These are phyloP conservation scores for Fabriciana adippe DNA, from an alignment of 2,888 invertebrate genomes.

Conservation along the genomic window DNA sequence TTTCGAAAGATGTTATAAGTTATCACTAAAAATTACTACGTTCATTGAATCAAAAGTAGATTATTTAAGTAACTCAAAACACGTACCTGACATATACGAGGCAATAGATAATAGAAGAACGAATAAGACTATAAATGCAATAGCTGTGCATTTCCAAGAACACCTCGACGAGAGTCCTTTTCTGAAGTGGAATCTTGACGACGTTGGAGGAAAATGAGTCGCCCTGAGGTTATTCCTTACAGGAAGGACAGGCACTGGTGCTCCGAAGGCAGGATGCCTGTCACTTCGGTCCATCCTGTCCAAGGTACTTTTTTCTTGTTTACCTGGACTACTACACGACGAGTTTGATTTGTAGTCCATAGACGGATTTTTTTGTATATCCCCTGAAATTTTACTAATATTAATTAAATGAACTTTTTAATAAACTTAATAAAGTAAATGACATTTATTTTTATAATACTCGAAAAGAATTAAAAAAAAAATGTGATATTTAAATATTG, in stretches of 20 bases:
- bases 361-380: conserved; percentile 91
- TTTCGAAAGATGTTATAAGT: too few species aligned
- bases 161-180: conserved; percentile 93
- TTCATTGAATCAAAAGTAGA: background rate
- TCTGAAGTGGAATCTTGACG: conserved; percentile 92
- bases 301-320: conserved; percentile 80
- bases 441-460: too few species aligned
- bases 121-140: conserved; percentile 92
- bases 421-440: background rate
- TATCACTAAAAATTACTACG: background rate
- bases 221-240: conserved; percentile 88
- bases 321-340: conserved; percentile 92
- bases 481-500: background rate
- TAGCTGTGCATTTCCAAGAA: conserved; percentile 96
- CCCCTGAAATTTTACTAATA: conserved; percentile 84
- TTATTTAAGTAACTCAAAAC: conserved; percentile 13
- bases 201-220: conserved; percentile 87
- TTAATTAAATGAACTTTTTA: background rate
- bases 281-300: conserved; percentile 82
- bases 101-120: conserved; percentile 91
- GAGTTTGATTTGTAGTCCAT: conserved; percentile 94
- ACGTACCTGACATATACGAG: conserved; percentile 92
- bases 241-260: conserved; percentile 89
- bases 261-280: conserved; percentile 84
- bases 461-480: background rate